Evolutionary conservation across 2,888 invertebrate species (phyloP).

Genomic region (Eupithecia pulchellata): DNA sequence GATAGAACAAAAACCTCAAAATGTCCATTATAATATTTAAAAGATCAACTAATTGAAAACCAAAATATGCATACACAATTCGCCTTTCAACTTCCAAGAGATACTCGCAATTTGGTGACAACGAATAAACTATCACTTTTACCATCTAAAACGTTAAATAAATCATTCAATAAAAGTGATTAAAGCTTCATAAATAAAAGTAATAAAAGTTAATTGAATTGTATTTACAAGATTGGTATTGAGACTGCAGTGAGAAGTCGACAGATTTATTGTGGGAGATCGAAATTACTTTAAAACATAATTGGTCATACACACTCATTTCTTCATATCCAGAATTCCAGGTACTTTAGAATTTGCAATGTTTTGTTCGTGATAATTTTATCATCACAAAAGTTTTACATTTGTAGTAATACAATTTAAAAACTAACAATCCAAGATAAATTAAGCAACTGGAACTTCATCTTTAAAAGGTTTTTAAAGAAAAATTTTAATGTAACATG

Average conservation of each 20-base stretch:
- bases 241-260: conserved; percentile 18
- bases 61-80: not conserved
- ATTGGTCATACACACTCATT: not conserved
- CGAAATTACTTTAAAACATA: not conserved
- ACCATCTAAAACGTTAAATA: conserved; percentile 36
- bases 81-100: not conserved
- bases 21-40: no score
- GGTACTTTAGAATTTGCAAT: not conserved
- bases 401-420: no score
- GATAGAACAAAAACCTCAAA: no score
- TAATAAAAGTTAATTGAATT: conserved; percentile 31
- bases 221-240: conserved; percentile 30
- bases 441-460: no score
- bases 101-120: not conserved
- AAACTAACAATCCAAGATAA: no score
- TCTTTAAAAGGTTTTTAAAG: no score
- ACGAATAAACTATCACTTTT: not conserved
- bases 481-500: no score
- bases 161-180: conserved; percentile 15
- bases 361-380: no score
- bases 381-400: no score
- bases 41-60: no score
- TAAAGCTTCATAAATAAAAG: conserved; percentile 18
- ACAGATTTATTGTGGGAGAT: conserved; percentile 18
- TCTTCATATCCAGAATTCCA: not conserved